phyloP scores from a whole-genome alignment of 2,113 vertebrate species.

The Brienomyrus longianalis region DNA sequence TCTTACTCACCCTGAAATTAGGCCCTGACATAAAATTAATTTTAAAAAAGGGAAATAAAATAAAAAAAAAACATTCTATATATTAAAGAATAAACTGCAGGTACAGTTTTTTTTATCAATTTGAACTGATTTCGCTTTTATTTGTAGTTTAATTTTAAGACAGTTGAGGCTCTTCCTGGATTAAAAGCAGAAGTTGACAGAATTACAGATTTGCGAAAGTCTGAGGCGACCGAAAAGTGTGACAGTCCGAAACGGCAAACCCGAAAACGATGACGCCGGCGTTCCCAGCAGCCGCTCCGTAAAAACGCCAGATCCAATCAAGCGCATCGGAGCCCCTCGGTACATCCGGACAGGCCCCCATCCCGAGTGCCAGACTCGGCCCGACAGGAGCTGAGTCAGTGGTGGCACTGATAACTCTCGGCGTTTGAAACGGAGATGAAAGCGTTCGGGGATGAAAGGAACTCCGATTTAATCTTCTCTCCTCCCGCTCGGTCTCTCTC shows the following conservation, averaged over 20 bases:
- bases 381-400: conserved; percentile 36
- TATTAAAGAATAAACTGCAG: conserved; percentile 50
- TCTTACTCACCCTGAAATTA: conserved; percentile 59
- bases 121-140: conserved; percentile 35
- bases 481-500: conserved; percentile 63
- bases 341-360: not conserved
- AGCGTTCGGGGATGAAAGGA: conserved; percentile 74
- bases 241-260: not conserved
- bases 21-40: conserved; percentile 64
- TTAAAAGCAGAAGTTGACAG: not conserved
- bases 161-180: no score
- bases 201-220: not conserved
- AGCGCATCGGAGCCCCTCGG: not conserved
- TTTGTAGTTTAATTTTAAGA: conserved; percentile 36
- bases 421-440: conserved; percentile 65
- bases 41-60: conserved; percentile 23
- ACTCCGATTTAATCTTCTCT: conserved; percentile 88
- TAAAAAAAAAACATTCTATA: conserved; percentile 38
- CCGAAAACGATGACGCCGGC: not conserved
- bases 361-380: conserved; percentile 25
- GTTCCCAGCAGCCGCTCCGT: not conserved
- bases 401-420: conserved; percentile 49
- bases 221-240: not conserved
- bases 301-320: not conserved
- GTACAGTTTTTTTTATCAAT: conserved; percentile 31